These are phyloP conservation scores for Chionis minor DNA, from an alignment of 2,113 vertebrate species.

Conservation along the genomic window DNA sequence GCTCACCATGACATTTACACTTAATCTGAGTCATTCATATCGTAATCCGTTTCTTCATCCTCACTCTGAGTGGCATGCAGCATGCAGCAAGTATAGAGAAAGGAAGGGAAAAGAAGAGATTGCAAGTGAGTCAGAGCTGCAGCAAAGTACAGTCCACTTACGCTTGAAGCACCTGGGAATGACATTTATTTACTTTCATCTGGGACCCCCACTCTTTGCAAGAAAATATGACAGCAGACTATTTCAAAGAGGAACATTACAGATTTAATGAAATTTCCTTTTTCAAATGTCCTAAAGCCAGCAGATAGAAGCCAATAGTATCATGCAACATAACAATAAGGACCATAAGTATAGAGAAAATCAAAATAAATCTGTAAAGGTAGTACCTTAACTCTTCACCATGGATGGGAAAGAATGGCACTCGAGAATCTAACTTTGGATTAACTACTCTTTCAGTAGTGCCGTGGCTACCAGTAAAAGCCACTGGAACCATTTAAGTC, in stretches of 20 bases:
- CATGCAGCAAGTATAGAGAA: constrained; percentile 76
- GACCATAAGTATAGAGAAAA: not conserved
- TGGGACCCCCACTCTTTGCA: not conserved
- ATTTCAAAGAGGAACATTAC: not conserved
- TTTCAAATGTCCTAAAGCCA: not conserved
- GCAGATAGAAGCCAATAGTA: not conserved
- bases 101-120: constrained; percentile 68
- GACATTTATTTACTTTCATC: not conserved
- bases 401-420: not conserved
- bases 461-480: not conserved
- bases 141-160: constrained; percentile 17
- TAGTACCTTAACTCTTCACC: not conserved
- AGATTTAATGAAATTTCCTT: not conserved
- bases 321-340: not conserved
- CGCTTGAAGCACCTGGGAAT: not conserved
- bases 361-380: not conserved
- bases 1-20: constrained; percentile 85
- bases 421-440: not conserved
- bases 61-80: constrained; percentile 82
- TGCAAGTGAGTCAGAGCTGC: constrained; percentile 44
- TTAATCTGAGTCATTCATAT: constrained; percentile 91
- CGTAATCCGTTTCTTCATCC: constrained; percentile 85
- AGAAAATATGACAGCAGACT: not conserved
- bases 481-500: not conserved
- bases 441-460: not conserved